phyloP scores from a whole-genome alignment of 2,888 invertebrate species.

The Pharmacophagus antenor region DNA sequence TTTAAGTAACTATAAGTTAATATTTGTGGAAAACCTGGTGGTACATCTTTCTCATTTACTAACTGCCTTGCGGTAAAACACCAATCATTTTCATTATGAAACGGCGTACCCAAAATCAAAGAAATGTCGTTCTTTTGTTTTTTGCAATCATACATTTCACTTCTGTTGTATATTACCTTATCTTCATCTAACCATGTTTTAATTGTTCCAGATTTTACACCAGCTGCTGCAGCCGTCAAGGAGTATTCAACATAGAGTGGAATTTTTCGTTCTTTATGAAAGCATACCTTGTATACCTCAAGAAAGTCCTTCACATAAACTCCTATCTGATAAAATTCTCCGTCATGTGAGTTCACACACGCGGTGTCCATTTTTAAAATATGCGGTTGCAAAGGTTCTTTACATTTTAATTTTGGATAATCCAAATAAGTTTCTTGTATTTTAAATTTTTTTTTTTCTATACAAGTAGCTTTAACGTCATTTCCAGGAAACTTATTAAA shows the following conservation, averaged over 20 bases:
- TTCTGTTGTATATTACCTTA: constrained; percentile 34
- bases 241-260: constrained; percentile 39
- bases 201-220: constrained; percentile 25
- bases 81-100: constrained; percentile 30
- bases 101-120: background rate
- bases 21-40: constrained; percentile 43
- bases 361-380: constrained; percentile 31
- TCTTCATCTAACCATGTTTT: constrained; percentile 39
- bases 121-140: constrained; percentile 7
- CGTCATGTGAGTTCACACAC: constrained; percentile 31
- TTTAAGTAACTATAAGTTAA: constrained; percentile 49
- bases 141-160: constrained; percentile 39
- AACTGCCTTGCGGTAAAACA: constrained; percentile 52
- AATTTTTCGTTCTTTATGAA: constrained; percentile 37
- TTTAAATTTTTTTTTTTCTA: constrained; percentile 36
- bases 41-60: constrained; percentile 48
- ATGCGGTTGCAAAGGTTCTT: constrained; percentile 37
- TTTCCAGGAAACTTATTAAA: constrained; percentile 38
- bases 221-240: constrained; percentile 25
- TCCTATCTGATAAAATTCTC: constrained; percentile 42
- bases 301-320: constrained; percentile 34
- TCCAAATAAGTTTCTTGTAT: constrained; percentile 36
- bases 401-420: constrained; percentile 47
- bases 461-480: constrained; percentile 40
- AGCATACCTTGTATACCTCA: constrained; percentile 46